Percentiles rank a stretch among this genome's conserved stretches.
Conservation (phyloP, 2,113 vertebrate species). For the Zosterops pallidus region DNA sequence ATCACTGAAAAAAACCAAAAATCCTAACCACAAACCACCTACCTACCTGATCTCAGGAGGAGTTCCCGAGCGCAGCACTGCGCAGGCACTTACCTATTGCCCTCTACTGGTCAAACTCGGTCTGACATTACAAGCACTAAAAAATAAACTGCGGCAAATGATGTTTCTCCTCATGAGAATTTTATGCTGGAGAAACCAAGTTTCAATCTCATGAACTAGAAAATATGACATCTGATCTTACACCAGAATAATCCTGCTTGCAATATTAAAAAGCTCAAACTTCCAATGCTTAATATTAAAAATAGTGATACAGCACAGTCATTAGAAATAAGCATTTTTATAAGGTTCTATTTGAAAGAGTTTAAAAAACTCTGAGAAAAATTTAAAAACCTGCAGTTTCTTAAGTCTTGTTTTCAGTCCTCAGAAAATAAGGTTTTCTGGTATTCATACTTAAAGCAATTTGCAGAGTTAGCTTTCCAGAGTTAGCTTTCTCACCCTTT, state of each 20-base stretch:
- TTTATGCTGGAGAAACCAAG: not conserved
- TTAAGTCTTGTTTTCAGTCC: not conserved
- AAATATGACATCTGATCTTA: not conserved
- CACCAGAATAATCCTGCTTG: not conserved
- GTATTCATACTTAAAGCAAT: not conserved
- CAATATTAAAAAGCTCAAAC: not conserved
- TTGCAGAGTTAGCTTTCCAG: not conserved
- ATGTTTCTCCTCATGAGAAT: not conserved
- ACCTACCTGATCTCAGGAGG: not conserved
- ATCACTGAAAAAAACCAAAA: not conserved
- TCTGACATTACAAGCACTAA: not conserved
- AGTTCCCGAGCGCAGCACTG: not conserved
- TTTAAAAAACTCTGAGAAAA: not conserved
- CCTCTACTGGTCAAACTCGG: slow-evolving; percentile 20
- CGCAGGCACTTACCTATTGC: not conserved
- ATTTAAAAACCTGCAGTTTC: no score
- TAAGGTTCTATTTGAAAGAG: not conserved
- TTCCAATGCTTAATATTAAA: rapidly evolving
- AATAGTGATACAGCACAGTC: not conserved
- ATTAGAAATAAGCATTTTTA: not conserved
- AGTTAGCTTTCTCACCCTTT: not conserved
- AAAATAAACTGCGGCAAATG: rapidly evolving
- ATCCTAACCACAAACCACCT: not conserved
- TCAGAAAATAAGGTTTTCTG: not conserved
- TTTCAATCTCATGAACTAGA: not conserved